Base-by-base conservation (phyloP, 2,888 invertebrate genomes). In the Bugula neritina region DNA sequence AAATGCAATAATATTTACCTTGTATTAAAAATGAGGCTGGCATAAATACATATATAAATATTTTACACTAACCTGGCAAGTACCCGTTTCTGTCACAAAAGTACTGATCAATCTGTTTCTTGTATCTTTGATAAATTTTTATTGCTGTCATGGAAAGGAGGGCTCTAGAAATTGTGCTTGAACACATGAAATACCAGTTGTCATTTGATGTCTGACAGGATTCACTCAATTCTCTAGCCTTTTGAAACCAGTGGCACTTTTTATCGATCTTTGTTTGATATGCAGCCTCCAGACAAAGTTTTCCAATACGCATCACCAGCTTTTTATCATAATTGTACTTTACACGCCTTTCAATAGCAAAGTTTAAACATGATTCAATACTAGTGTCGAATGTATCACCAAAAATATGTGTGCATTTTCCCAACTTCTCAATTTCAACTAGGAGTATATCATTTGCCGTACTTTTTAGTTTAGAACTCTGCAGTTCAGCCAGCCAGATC, bases 401-500 rank as follows among this genome's bases (percentile, higher is more conserved):
- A 34, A 31, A 5, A 2, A 17, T 63, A 25, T 29, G 2, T 25
- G 25, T 25, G 2, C 5, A 13, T 31, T 63, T 27, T n/a, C 17
- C 5, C 31, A 63, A 13, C 3, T 63, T 13, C 5, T 13, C 31
- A 25, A 63, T 27, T 25, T 55, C 55, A 31, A 13, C 63, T 10
- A 27, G 5, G 27, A 25, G 31, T 13, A 63, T 27, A 63, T 21
- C 63, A 13, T 27, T 63, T 5, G 21, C 63, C 2, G n/a, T n/a
- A 2, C 31, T 21, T 3, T 63, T 10, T 3, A 63, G 5, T 31
- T 31, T 63, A 1, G 31, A 29, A 3, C 13, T 5, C n/a, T 34
- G 63, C 31, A 63, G 17, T 31, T 63, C 63, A 13, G 63, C 63
- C 13, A 63, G 21, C 63, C 63, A 63, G 17, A 63, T 1, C 13